A percentile compares a stretch with the other conserved stretches of the same genome.
These are phyloP conservation scores for Apogon talboti DNA, from an alignment of 2,797 vertebrate genomes.

Conservation along the genomic window DNA sequence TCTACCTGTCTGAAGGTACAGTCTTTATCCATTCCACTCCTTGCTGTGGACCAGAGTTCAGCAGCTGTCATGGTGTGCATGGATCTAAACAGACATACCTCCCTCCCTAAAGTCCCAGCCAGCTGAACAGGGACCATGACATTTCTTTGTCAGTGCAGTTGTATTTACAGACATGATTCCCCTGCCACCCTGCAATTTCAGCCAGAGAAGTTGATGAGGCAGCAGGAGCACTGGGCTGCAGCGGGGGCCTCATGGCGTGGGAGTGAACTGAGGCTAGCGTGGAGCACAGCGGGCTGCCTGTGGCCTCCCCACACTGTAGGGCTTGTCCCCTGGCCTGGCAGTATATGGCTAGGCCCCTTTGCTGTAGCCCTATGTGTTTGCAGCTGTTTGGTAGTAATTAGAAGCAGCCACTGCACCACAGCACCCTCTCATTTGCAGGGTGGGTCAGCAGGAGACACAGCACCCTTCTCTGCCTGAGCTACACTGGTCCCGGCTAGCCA, in stretches of 20 bases:
- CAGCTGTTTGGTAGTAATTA: constrained; percentile 86
- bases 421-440: constrained; percentile 88
- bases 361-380: constrained; percentile 75
- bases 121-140: constrained; percentile 76
- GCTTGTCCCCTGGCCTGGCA: constrained; percentile 74
- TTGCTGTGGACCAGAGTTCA: constrained; percentile 52
- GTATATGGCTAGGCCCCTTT: constrained; percentile 59
- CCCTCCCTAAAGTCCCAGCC: constrained; percentile 65
- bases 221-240: constrained; percentile 74
- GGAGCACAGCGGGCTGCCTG: constrained; percentile 70
- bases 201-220: constrained; percentile 81
- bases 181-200: constrained; percentile 84
- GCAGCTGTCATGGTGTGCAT: constrained; percentile 67
- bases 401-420: constrained; percentile 77
- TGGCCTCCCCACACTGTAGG: constrained; percentile 76
- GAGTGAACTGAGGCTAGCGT: constrained; percentile 69
- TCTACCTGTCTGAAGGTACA: constrained; percentile 47
- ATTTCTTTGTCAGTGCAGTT: constrained; percentile 81
- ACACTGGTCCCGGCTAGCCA: constrained; percentile 70
- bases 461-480: constrained; percentile 75
- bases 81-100: constrained; percentile 77
- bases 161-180: constrained; percentile 81
- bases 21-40: constrained; percentile 31
- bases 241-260: constrained; percentile 71
- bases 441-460: constrained; percentile 82